phyloP scores from a whole-genome alignment of 2,888 invertebrate species.

The Danaus chrysippus region DNA sequence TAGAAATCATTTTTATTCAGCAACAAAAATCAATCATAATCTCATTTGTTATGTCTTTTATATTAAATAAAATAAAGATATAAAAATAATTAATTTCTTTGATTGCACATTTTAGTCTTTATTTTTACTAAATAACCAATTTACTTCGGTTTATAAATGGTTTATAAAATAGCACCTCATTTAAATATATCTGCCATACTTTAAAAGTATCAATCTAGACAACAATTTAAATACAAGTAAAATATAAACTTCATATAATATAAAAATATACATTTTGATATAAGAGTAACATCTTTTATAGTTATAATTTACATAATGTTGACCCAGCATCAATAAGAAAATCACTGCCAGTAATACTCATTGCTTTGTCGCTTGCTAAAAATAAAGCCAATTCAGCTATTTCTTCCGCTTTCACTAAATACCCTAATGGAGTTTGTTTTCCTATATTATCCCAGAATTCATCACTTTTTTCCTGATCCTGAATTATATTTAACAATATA shows the following conservation, averaged over 20 bases:
- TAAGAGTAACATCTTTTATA: background rate
- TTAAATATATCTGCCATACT: too few relatives aligned
- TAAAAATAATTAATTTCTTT: too few relatives aligned
- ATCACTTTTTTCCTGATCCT: slow-evolving; percentile 32
- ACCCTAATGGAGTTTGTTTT: slow-evolving; percentile 31
- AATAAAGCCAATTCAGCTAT: slow-evolving; percentile 43
- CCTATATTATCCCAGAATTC: slow-evolving; percentile 21
- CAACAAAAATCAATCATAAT: too few relatives aligned
- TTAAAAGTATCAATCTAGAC: too few relatives aligned
- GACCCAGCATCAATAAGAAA: slow-evolving; percentile 10
- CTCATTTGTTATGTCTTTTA: too few relatives aligned
- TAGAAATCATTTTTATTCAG: too few relatives aligned
- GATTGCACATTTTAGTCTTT: too few relatives aligned
- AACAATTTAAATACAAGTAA: slow-evolving; percentile 43
- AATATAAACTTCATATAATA: slow-evolving; percentile 45
- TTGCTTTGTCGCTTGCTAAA: slow-evolving; percentile 49
- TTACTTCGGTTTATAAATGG: too few relatives aligned
- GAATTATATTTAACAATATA: slow-evolving; percentile 33
- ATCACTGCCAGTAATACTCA: slow-evolving; percentile 43
- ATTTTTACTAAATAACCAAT: too few relatives aligned
- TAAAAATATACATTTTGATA: background rate
- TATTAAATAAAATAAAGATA: too few relatives aligned
- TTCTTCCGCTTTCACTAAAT: slow-evolving; percentile 39
- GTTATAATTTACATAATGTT: background rate
- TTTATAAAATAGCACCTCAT: too few relatives aligned